Percentiles rank a stretch among this genome's conserved stretches.
Conservation (phyloP, 1,140 invertebrate genomes). For the Meteorus sp. region DNA sequence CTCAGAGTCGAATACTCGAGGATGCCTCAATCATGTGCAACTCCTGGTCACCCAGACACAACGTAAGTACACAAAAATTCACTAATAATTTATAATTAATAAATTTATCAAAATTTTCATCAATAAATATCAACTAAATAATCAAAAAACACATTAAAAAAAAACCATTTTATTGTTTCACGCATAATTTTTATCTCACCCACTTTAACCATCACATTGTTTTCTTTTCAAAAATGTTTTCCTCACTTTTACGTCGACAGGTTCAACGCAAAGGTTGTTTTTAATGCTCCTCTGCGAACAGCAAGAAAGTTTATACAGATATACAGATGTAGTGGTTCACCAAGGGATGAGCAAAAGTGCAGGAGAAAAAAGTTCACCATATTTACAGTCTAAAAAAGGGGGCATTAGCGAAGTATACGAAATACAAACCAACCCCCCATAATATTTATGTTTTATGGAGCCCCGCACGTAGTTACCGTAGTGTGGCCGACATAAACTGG, state of each 20-base stretch:
- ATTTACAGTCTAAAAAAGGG: slow-evolving; percentile 27
- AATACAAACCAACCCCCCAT: neutral
- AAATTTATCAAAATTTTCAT: neutral
- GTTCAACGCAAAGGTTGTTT: neutral
- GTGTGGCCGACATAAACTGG: slow-evolving; percentile 43
- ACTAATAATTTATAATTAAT: neutral
- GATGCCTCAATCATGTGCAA: slow-evolving; percentile 87
- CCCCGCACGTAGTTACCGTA: slow-evolving; percentile 37
- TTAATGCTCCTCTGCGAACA: neutral
- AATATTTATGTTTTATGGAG: slow-evolving; percentile 7
- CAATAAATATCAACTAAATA: neutral
- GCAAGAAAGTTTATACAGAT: no score
- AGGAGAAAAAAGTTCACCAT: slow-evolving; percentile 26
- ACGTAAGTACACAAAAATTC: slow-evolving; percentile 68
- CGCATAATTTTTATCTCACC: neutral
- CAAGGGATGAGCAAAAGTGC: neutral
- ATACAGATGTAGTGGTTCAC: neutral
- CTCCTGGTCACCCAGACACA: slow-evolving; percentile 84
- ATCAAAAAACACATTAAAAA: neutral
- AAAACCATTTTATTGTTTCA: neutral
- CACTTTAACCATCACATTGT: no score
- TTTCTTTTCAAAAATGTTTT: no score
- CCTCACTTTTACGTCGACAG: slow-evolving; percentile 3
- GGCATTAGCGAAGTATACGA: slow-evolving; percentile 4
- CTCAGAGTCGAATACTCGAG: slow-evolving; percentile 84